Conservation (phyloP, 2,888 invertebrate species). For the Lithosia quadra region DNA sequence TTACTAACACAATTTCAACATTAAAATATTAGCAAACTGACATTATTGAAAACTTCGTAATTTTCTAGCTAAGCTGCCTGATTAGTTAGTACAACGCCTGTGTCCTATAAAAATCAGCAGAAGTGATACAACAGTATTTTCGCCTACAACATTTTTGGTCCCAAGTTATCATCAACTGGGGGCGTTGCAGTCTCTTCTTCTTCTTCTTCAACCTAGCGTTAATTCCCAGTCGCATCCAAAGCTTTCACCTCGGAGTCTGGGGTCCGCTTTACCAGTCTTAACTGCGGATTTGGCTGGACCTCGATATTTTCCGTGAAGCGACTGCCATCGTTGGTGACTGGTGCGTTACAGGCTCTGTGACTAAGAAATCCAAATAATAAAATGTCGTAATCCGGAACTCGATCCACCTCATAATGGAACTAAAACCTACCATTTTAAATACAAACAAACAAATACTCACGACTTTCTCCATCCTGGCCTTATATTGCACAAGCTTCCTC, state of each 20-base stretch:
- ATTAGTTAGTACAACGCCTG: no score
- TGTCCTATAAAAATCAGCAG: no score
- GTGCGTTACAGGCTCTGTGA: background rate
- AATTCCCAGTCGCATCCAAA: no score
- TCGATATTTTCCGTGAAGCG: no score
- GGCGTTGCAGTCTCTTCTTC: no score
- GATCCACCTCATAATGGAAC: background rate
- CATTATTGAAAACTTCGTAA: background rate
- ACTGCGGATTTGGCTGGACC: no score
- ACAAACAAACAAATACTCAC: background rate
- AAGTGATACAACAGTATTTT: background rate
- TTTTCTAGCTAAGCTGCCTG: background rate
- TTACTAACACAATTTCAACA: slow-evolving; percentile 6
- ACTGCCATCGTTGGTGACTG: background rate
- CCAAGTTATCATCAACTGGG: background rate
- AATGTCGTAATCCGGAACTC: background rate
- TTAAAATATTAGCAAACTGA: background rate
- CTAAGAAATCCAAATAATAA: no score
- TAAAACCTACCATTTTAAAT: background rate
- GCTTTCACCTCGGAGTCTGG: no score
- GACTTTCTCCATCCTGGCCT: background rate
- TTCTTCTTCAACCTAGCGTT: no score
- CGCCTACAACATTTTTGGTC: background rate
- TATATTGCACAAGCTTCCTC: background rate
- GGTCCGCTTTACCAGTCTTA: no score